phyloP scores from a whole-genome alignment of 2,888 invertebrate species.

The Sclerodermus sp. region DNA sequence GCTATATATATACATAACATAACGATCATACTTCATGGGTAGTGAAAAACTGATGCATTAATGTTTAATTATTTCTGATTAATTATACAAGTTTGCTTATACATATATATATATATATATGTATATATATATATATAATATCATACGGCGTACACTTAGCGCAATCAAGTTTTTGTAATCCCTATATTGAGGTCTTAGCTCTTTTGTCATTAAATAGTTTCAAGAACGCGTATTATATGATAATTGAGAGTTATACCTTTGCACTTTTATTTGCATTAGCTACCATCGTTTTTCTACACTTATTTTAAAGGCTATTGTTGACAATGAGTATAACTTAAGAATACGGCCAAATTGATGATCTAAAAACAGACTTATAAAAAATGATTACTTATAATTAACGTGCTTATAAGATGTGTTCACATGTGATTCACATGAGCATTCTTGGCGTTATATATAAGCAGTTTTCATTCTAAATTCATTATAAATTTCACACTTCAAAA shows the following conservation, averaged over 20 bases:
- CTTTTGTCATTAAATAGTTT: constrained; percentile 24
- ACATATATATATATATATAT: no score
- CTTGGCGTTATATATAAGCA: constrained; percentile 43
- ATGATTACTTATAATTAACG: constrained; percentile 36
- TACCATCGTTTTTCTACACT: constrained; percentile 25
- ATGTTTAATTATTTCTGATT: constrained; percentile 36
- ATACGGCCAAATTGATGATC: constrained; percentile 18
- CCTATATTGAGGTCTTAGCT: constrained; percentile 24
- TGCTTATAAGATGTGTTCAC: constrained; percentile 31
- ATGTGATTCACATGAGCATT: constrained; percentile 39
- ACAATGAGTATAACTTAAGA: constrained; percentile 23
- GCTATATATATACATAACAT: constrained; percentile 34
- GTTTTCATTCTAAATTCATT: constrained; percentile 22
- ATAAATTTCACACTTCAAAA: constrained; percentile 33
- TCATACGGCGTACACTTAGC: constrained; percentile 30
- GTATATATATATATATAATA: no score
- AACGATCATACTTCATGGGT: constrained; percentile 39
- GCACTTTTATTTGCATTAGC: constrained; percentile 31
- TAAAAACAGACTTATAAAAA: constrained; percentile 37
- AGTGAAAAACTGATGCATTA: constrained; percentile 38
- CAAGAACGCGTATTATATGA: constrained; percentile 26
- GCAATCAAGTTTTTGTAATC: constrained; percentile 26
- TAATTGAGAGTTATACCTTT: constrained; percentile 33
- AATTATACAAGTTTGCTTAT: constrained; percentile 38
- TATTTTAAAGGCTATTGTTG: constrained; percentile 26